Conservation (phyloP, 2,888 invertebrate species). For the Parascotia fuliginaria region DNA sequence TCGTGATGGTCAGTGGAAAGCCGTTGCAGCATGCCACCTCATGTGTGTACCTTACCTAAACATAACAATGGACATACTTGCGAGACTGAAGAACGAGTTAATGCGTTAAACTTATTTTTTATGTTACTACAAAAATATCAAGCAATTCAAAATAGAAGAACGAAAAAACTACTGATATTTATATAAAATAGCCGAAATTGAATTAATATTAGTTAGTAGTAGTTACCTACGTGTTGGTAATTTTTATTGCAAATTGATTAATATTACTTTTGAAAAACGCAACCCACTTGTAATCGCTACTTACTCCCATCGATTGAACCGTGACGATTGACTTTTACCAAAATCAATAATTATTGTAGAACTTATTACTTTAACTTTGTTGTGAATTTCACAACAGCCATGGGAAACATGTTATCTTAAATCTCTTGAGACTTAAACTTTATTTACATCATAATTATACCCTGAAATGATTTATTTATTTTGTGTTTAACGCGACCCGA, state of each 20-base stretch:
- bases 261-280: constrained; percentile 37
- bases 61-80: too few species aligned
- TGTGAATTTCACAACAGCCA: constrained; percentile 20
- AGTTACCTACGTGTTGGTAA: constrained; percentile 32
- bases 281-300: constrained; percentile 37
- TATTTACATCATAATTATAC: constrained; percentile 42
- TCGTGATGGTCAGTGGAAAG: too few species aligned
- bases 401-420: constrained; percentile 25
- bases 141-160: too few species aligned
- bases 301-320: constrained; percentile 31
- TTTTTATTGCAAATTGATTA: constrained; percentile 33
- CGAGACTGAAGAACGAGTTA: too few species aligned
- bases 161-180: too few species aligned
- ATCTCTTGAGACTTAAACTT: constrained; percentile 33
- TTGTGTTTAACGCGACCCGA: constrained; percentile 26
- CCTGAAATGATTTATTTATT: constrained; percentile 33
- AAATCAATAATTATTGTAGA: constrained; percentile 36
- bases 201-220: constrained; percentile 36
- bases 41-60: too few species aligned
- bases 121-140: too few species aligned
- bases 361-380: constrained; percentile 1
- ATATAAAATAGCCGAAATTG: constrained; percentile 30
- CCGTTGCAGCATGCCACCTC: too few species aligned
- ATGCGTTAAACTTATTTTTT: too few species aligned
- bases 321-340: constrained; percentile 43